A percentile compares a stretch with the other conserved stretches of the same genome.
These are phyloP conservation scores for Polypterus bichir DNA, from an alignment of 2,113 vertebrate species.

Conservation along the genomic window DNA sequence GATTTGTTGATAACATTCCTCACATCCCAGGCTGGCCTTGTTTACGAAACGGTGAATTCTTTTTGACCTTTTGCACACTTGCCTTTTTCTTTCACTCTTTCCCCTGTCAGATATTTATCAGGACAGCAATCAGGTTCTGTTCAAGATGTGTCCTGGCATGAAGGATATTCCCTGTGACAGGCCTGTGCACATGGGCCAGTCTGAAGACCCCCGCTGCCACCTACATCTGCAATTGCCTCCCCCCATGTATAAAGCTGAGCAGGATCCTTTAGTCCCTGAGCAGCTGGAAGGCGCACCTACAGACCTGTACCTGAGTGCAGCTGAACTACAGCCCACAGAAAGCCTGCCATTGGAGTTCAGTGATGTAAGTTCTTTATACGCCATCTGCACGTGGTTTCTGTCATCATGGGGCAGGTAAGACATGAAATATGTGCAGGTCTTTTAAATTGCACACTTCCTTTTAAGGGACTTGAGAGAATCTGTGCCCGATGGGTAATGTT, in stretches of 20 bases:
- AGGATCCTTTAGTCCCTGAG: slow-evolving; percentile 60
- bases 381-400: too few species aligned
- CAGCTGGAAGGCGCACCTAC: slow-evolving; percentile 56
- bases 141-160: slow-evolving; percentile 76
- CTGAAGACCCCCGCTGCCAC: slow-evolving; percentile 77
- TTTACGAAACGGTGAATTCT: neutral
- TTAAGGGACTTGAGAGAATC: too few species aligned
- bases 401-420: too few species aligned
- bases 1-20: too few species aligned
- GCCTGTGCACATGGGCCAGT: slow-evolving; percentile 74
- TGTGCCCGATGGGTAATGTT: too few species aligned
- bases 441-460: too few species aligned
- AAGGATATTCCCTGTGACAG: slow-evolving; percentile 79
- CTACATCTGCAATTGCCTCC: slow-evolving; percentile 79
- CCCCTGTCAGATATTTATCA: slow-evolving; percentile 75
- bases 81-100: slow-evolving; percentile 44
- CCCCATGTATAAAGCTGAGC: slow-evolving; percentile 78
- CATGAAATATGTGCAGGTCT: too few species aligned
- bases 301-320: slow-evolving; percentile 85
- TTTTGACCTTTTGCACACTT: neutral
- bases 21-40: neutral
- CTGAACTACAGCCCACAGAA: slow-evolving; percentile 92
- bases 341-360: slow-evolving; percentile 90
- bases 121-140: slow-evolving; percentile 80
- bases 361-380: slow-evolving; percentile 58